These are phyloP conservation scores for Aromia moschata DNA, from an alignment of 2,888 invertebrate species.

Conservation along the genomic window DNA sequence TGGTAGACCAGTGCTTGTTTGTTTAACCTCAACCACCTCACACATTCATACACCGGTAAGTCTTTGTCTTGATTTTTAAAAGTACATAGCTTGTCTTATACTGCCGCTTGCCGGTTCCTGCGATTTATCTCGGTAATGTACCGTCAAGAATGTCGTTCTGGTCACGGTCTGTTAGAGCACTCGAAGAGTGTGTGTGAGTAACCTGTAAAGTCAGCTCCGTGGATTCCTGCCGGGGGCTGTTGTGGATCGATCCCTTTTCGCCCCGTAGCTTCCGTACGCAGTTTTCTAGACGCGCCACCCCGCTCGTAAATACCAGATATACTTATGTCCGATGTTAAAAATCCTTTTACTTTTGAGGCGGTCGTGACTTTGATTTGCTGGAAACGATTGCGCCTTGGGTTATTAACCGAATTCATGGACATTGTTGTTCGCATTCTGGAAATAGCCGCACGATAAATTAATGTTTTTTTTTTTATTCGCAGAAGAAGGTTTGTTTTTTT, in stretches of 20 bases:
- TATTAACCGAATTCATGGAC: conserved; percentile 39
- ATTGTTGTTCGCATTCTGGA: conserved; percentile 29
- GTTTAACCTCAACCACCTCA: conserved; percentile 22
- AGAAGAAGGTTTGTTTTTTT: not conserved
- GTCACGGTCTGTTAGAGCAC: conserved; percentile 20
- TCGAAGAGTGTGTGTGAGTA: conserved; percentile 4
- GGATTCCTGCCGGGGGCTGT: conserved; percentile 28
- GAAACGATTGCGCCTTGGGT: conserved; percentile 30
- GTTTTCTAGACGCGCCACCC: conserved; percentile 29
- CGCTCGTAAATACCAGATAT: not conserved
- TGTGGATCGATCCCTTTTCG: conserved; percentile 42
- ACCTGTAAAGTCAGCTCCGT: conserved; percentile 12
- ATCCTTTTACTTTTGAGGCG: conserved; percentile 40
- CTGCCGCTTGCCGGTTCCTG: not conserved
- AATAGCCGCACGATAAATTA: conserved; percentile 4
- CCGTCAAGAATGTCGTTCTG: conserved; percentile 18
- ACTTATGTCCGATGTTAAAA: not conserved
- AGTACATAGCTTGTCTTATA: conserved; percentile 5
- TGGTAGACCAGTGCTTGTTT: conserved; percentile 17
- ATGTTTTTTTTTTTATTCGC: not conserved
- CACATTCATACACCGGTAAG: conserved; percentile 41
- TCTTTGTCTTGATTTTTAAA: conserved; percentile 26
- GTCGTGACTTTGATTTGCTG: conserved; percentile 41
- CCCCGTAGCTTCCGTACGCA: conserved; percentile 31
- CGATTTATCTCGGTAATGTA: not conserved